These are phyloP conservation scores for Hyposmocoma kahamanoa DNA, from an alignment of 1,140 invertebrate genomes.

Conservation along the genomic window DNA sequence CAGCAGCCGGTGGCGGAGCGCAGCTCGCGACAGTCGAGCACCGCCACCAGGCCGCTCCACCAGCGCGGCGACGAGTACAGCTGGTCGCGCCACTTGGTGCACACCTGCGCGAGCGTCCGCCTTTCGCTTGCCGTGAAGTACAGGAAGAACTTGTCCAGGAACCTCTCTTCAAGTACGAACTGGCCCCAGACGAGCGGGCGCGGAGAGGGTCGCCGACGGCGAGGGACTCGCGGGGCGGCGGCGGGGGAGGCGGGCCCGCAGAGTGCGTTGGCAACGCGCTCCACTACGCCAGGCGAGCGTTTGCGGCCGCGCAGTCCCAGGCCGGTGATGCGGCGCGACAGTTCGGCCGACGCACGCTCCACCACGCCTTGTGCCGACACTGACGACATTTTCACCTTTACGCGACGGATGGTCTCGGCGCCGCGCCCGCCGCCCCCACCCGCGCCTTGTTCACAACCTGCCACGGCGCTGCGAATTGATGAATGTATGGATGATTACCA, in stretches of 20 bases:
- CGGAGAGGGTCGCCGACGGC: slow-evolving; percentile 44
- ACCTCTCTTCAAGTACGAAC: slow-evolving; percentile 87
- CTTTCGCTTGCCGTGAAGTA: slow-evolving; percentile 89
- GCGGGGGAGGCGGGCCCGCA: slow-evolving; percentile 76
- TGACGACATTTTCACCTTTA: slow-evolving; percentile 71
- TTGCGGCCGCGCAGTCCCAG: slow-evolving; percentile 84
- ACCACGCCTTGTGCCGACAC: slow-evolving; percentile 88
- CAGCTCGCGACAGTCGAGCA: slow-evolving; percentile 88
- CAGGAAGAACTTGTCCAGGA: slow-evolving; percentile 87
- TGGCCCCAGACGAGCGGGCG: slow-evolving; percentile 80
- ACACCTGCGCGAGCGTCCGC: slow-evolving; percentile 85
- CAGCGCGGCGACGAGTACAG: slow-evolving; percentile 88
- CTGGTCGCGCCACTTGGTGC: slow-evolving; percentile 88
- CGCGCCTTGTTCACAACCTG: slow-evolving; percentile 49
- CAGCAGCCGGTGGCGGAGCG: slow-evolving; percentile 78
- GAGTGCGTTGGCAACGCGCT: slow-evolving; percentile 87
- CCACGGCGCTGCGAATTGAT: slow-evolving; percentile 58
- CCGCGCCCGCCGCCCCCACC: slow-evolving; percentile 27
- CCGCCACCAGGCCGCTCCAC: slow-evolving; percentile 89
- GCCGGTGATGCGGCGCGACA: slow-evolving; percentile 90
- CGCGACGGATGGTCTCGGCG: slow-evolving; percentile 64
- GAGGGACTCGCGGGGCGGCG: slow-evolving; percentile 39
- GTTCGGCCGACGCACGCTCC: slow-evolving; percentile 89
- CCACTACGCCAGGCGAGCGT: slow-evolving; percentile 79
- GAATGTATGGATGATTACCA: too few relatives aligned